phyloP scores from a whole-genome alignment of 2,888 invertebrate species.

The Xylocampa areola region DNA sequence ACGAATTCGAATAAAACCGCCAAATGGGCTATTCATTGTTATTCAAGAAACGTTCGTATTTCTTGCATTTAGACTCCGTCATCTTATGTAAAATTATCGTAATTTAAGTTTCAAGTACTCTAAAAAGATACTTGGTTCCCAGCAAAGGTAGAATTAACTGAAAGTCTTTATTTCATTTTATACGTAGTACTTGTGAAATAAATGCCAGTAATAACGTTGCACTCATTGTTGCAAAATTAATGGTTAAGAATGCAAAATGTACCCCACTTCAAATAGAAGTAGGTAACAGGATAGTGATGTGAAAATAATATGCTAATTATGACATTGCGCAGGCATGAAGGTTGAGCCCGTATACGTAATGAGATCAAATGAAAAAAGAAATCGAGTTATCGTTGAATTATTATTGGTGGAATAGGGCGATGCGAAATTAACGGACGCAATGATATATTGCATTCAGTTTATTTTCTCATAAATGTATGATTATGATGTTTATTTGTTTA shows the following conservation, averaged over 20 bases:
- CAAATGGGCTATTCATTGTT: too few relatives aligned
- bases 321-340: constrained; percentile 48
- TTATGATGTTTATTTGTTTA: too few relatives aligned
- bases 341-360: constrained; percentile 53
- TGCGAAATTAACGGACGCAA: too few relatives aligned
- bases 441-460: too few relatives aligned
- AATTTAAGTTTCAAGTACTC: too few relatives aligned
- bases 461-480: too few relatives aligned
- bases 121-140: not conserved
- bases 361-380: constrained; percentile 28
- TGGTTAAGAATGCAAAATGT: constrained; percentile 33
- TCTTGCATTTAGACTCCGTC: too few relatives aligned
- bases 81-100: too few relatives aligned
- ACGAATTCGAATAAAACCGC: too few relatives aligned
- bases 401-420: too few relatives aligned
- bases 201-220: constrained; percentile 31
- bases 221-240: constrained; percentile 35
- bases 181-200: too few relatives aligned
- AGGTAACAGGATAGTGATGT: constrained; percentile 45
- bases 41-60: too few relatives aligned
- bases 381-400: constrained; percentile 23
- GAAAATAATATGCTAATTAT: constrained; percentile 51
- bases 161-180: constrained; percentile 33
- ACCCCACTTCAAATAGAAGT: constrained; percentile 27
- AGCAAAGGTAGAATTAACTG: constrained; percentile 22